Evolutionary conservation across 2,113 vertebrate species (phyloP).

Genomic region (Isurus oxyrinchus): DNA sequence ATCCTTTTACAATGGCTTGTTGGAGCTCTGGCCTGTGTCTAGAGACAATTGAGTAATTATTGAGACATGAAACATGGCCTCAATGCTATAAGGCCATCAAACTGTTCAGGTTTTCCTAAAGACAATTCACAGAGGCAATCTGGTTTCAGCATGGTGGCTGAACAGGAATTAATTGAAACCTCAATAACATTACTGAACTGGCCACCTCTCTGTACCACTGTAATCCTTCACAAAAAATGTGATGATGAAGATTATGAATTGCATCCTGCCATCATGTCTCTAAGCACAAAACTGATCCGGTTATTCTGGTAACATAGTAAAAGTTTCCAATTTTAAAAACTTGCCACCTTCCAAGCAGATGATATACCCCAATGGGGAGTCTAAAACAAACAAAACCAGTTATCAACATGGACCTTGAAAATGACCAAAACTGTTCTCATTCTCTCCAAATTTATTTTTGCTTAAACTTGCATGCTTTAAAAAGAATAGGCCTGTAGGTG

Average conservation of each 20-base stretch:
- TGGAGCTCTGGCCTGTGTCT: background rate
- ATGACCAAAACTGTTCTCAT: background rate
- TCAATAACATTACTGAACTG: background rate
- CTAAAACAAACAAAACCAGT: background rate
- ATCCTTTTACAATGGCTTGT: background rate
- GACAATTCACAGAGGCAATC: background rate
- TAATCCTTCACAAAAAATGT: background rate
- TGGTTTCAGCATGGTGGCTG: background rate
- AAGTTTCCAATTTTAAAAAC: background rate
- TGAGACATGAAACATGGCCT: background rate
- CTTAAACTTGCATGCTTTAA: background rate
- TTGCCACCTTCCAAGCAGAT: background rate
- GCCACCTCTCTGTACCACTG: background rate
- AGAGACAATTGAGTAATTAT: background rate
- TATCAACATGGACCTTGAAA: background rate
- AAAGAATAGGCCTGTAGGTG: background rate
- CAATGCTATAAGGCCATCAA: background rate
- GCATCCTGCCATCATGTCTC: background rate
- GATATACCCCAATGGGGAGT: background rate
- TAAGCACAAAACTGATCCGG: too few species aligned
- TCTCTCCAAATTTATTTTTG: background rate
- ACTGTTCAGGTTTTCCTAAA: background rate
- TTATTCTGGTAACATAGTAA: background rate
- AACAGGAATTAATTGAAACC: background rate
- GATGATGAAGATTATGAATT: background rate